These are phyloP conservation scores for Oryctolagus cuniculus DNA, from an alignment of 2,113 vertebrate genomes.

Conservation along the genomic window DNA sequence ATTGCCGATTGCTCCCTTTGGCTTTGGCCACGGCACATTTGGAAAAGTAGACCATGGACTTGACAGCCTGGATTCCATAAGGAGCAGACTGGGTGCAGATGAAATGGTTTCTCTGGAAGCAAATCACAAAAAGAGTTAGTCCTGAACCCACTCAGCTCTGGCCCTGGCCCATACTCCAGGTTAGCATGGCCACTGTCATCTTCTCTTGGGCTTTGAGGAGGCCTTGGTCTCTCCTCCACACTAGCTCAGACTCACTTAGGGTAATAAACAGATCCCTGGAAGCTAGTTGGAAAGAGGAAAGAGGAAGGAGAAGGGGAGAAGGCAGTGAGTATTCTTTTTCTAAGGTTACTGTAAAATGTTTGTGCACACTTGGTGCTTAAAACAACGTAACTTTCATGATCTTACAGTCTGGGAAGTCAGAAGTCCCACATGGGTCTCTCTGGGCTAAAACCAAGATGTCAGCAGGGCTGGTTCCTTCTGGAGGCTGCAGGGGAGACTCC, in stretches of 20 bases:
- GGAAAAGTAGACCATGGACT: slow-evolving; percentile 23
- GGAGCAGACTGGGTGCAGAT: neutral
- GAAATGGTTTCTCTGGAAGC: slow-evolving; percentile 74
- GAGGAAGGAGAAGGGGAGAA: neutral
- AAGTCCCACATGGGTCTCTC: slow-evolving; percentile 11
- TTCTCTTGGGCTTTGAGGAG: neutral
- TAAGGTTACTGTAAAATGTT: neutral
- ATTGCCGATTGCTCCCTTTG: slow-evolving; percentile 81
- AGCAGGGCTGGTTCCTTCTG: neutral
- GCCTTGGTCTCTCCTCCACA: neutral
- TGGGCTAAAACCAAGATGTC: neutral
- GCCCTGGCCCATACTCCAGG: slow-evolving; percentile 54
- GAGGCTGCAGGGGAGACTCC: neutral
- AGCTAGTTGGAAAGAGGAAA: neutral
- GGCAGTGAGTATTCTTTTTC: neutral
- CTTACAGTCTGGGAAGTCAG: neutral
- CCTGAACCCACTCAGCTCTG: slow-evolving; percentile 64
- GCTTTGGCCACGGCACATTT: slow-evolving; percentile 65
- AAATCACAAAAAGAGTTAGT: slow-evolving; percentile 66
- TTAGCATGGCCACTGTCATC: slow-evolving; percentile 66
- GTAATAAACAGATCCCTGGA: neutral
- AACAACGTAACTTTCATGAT: neutral
- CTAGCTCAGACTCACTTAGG: neutral
- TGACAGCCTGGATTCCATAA: slow-evolving; percentile 64
- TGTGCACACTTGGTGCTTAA: neutral